Evolutionary conservation across 1,140 invertebrate genomes (phyloP), one percentile per base, ranked within the genome.

Genomic region (Saxidomus purpurata): DNA sequence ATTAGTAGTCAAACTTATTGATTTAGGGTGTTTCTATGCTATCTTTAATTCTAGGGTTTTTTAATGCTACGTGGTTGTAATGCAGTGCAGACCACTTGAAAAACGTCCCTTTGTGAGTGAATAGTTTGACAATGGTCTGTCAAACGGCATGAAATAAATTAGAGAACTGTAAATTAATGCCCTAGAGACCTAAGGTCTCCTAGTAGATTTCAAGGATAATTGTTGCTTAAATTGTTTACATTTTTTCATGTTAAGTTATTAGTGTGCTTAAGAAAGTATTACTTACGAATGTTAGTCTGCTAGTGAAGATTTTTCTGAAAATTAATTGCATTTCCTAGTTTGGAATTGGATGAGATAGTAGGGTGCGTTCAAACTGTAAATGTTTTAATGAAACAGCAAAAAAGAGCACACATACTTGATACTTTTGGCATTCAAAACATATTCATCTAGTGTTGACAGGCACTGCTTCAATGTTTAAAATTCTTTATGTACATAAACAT

Each of bases 211-310:
- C 31, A 38, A 79, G 76, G 47, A 36, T 79, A 38, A 79, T 79
- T 79, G 47, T 34, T 59, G 71, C 55, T 49, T 49, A 55, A 79
- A 79, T 55, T 79, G 76, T 79, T 49, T 52, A 55, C 76, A 79
- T 55, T n/a, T 52, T 55, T 55, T 40, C 28, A 55, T 71, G 34
- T 71, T 36, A 38, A 63, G 59, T 63, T 28, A 28, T 63, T 63
- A 63, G n/a, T n/a, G 59, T 28, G 28, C 25, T 63, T 28, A 63
- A 63, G n/a, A 63, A 28, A 8, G 25, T 25, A 63, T 63, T 63
- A 28, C 25, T 28, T 25, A n/a, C 19, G n/a, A 63, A 25, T 8
- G 59, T 63, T 63, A 3, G 8, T 28, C 59, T 63, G 9, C 4
- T 25, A 25, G 6, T 28, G 59, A 63, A 63, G 4, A 43, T 25